Conservation (phyloP, 1,140 invertebrate species). For the Neuroterus valhalla region DNA sequence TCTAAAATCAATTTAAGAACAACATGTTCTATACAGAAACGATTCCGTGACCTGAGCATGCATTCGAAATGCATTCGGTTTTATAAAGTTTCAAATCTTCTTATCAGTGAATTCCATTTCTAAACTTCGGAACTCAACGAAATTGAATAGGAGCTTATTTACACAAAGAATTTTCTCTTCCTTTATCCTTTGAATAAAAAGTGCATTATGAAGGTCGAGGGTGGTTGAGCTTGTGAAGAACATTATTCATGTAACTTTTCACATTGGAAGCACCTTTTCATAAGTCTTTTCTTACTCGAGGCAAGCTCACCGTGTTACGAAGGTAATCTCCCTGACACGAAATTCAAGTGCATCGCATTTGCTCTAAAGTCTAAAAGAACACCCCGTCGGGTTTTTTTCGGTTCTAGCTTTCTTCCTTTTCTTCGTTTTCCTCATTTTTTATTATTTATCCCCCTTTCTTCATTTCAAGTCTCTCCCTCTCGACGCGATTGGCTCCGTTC, state of each 20-base stretch:
- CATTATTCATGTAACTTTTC: constrained; percentile 24
- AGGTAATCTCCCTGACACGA: constrained; percentile 25
- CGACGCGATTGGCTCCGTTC: constrained; percentile 6
- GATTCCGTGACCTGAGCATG: no score
- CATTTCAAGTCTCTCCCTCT: not conserved
- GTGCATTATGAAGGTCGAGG: constrained; percentile 15
- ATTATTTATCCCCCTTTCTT: constrained; percentile 17
- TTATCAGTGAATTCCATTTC: no score
- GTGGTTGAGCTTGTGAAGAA: constrained; percentile 7
- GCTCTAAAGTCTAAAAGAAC: constrained; percentile 3
- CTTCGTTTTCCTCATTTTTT: not conserved
- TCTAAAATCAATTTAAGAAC: no score
- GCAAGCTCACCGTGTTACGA: constrained; percentile 16
- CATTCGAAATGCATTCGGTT: no score
- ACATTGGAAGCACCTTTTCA: constrained; percentile 7
- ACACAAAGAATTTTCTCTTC: not conserved
- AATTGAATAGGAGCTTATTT: constrained; percentile 3
- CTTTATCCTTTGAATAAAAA: constrained; percentile 11
- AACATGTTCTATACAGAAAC: no score
- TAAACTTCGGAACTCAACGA: not conserved
- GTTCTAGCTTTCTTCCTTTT: not conserved
- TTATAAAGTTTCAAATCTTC: no score
- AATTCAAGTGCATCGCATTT: constrained; percentile 17
- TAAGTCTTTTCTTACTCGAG: constrained; percentile 14
- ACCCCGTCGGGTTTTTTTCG: not conserved